Evolutionary conservation across 2,797 vertebrate species (phyloP).

Genomic region (Aplochiton taeniatus): DNA sequence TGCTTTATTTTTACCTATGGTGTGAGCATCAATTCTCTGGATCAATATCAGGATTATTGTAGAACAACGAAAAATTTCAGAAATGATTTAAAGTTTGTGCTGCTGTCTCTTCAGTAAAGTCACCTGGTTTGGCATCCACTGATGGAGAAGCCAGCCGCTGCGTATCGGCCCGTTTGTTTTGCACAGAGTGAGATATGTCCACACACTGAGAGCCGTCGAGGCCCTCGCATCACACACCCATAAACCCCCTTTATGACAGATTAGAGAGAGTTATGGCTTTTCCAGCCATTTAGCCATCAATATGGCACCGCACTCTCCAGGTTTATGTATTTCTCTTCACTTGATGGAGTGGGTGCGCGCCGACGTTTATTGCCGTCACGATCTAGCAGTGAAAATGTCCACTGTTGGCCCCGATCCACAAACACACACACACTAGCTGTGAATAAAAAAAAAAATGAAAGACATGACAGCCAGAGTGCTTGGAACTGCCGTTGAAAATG

Average conservation of each 20-base stretch:
- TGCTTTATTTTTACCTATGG: no score
- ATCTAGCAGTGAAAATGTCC: slow-evolving; percentile 64
- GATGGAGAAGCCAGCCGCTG: slow-evolving; percentile 34
- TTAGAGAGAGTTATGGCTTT: slow-evolving; percentile 68
- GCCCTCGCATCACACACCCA: slow-evolving; percentile 56
- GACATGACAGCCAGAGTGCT: slow-evolving; percentile 21
- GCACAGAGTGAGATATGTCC: slow-evolving; percentile 64
- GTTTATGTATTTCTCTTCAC: slow-evolving; percentile 62
- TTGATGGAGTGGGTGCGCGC: slow-evolving; percentile 52
- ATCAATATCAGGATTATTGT: no score
- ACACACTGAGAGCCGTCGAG: slow-evolving; percentile 56
- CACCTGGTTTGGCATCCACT: neutral
- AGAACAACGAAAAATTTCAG: no score
- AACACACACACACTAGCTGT: slow-evolving; percentile 35
- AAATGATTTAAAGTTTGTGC: no score
- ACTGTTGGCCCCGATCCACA: slow-evolving; percentile 52
- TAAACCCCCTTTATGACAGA: slow-evolving; percentile 70
- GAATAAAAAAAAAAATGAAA: slow-evolving; percentile 54
- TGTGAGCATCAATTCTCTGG: no score
- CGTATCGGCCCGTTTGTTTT: slow-evolving; percentile 36
- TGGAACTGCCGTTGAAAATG: slow-evolving; percentile 22
- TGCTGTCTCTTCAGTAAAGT: no score
- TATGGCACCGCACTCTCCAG: slow-evolving; percentile 65
- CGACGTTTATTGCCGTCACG: slow-evolving; percentile 67
- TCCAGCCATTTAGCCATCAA: slow-evolving; percentile 70